A percentile compares a stretch with the other conserved stretches of the same genome.
Evolutionary conservation across 2,888 invertebrate species (phyloP).

Genomic region (Conistra vaccinii): DNA sequence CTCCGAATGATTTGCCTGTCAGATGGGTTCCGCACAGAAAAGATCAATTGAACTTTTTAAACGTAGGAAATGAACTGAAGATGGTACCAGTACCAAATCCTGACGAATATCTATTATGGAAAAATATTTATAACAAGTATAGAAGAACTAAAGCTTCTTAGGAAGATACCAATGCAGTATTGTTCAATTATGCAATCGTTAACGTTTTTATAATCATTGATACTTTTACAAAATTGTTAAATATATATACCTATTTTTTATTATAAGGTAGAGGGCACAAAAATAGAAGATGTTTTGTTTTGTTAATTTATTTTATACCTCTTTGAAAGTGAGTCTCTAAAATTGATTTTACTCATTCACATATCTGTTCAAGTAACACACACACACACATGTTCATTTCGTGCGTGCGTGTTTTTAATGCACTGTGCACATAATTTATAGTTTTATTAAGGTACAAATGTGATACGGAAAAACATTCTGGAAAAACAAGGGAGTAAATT

Average conservation of each 20-base stretch:
- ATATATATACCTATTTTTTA: neutral
- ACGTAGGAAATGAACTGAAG: conserved; percentile 72
- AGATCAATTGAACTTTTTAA: conserved; percentile 72
- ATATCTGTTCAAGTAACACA: neutral
- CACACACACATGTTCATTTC: neutral
- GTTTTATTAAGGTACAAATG: neutral
- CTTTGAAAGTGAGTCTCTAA: neutral
- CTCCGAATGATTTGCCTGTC: conserved; percentile 73
- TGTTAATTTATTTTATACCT: neutral
- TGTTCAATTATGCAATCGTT: neutral
- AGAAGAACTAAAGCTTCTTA: conserved; percentile 44
- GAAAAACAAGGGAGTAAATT: conserved; percentile 4
- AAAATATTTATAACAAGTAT: conserved; percentile 73
- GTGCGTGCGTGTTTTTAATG: neutral
- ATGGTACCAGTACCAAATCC: conserved; percentile 76
- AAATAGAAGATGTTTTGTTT: neutral
- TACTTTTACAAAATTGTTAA: neutral
- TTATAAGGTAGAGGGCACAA: neutral
- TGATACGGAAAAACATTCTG: neutral
- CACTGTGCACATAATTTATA: neutral
- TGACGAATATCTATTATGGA: conserved; percentile 76
- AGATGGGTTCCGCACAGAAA: conserved; percentile 76
- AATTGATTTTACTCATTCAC: neutral
- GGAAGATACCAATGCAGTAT: neutral
- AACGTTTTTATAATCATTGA: neutral